A percentile compares a stretch with the other conserved stretches of the same genome.
Evolutionary conservation across 2,888 invertebrate genomes (phyloP).

Genomic region (Tenthredo scrophulariae): DNA sequence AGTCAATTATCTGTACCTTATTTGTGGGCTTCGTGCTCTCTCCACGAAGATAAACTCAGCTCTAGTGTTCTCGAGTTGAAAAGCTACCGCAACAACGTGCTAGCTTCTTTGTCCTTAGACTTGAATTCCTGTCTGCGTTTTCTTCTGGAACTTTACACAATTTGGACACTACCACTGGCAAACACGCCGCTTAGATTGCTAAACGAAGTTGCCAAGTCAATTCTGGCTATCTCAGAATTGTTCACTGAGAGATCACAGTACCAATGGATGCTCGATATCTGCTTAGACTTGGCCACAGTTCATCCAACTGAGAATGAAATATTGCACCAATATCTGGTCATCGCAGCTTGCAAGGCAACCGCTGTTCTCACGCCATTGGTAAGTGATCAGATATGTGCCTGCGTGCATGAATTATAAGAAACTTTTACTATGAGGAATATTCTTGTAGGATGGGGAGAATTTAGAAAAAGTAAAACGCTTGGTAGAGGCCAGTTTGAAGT

Average conservation of each 20-base stretch:
- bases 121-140: constrained; percentile 96
- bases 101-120: constrained; percentile 81
- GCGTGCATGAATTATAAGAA: not conserved
- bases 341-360: constrained; percentile 85
- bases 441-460: constrained; percentile 80
- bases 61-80: constrained; percentile 70
- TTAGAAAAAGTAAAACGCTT: constrained; percentile 83
- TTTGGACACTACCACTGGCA: constrained; percentile 84
- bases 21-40: constrained; percentile 72
- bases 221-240: constrained; percentile 88
- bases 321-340: constrained; percentile 85
- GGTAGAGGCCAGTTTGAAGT: constrained; percentile 82
- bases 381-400: constrained; percentile 62
- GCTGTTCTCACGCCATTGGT: constrained; percentile 83
- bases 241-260: constrained; percentile 88
- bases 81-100: constrained; percentile 77
- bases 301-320: constrained; percentile 89
- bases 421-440: not conserved
- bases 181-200: constrained; percentile 78
- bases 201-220: constrained; percentile 83
- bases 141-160: constrained; percentile 93
- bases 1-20: constrained; percentile 74
- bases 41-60: constrained; percentile 74
- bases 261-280: constrained; percentile 88
- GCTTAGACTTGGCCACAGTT: constrained; percentile 83